Evolutionary conservation across 2,888 invertebrate genomes (phyloP), one percentile per base, ranked within the genome.

Genomic region (Clistopyga incitator): DNA sequence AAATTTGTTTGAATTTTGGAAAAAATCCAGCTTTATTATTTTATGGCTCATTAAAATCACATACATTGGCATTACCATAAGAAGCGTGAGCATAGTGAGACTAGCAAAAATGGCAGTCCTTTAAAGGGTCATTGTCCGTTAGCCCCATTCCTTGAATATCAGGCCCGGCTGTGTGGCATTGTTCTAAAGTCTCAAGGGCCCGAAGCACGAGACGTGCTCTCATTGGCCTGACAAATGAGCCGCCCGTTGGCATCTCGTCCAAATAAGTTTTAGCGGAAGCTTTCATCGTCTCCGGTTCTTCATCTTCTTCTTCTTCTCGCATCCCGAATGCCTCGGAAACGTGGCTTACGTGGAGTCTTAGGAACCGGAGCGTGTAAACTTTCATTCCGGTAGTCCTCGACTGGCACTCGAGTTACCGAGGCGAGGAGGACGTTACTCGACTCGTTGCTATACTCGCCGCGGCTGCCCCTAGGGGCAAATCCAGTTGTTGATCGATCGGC

Each of bases 221-320:
- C 65, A 45, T 72, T 34, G 38, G 45, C n/a, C 54, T 76, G 85
- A 85, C 85, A 83, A 85, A 85, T 83, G 83, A 85, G 79, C 52
- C 81, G 78, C 54, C 75, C 61, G 79, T 64, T 47, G 77, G 81
- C 70, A 83, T 83, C 77, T 81, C 78, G 71, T 34, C 84, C 85
- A 85, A 83, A 85, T 85, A 85, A 83, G 85, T 75, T 83, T 78
- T 78, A 85, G 78, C 83, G 81, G 82, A 78, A 78, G 82, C 78
- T 68, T 81, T 68, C 81, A 75, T 72, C 76, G 75, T 11, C 15
- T n/a, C 25, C 18, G n/a, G 34, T 59, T 71, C 38, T 70, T 78
- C 75, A 64, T 65, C 45, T 25, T 61, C 68, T 34, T 72, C 61
- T 71, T 59, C 61, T 71, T 59, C 74, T 82, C 72, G 75, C 56